A percentile compares a stretch with the other conserved stretches of the same genome.
Evolutionary conservation across 2,113 vertebrate species (phyloP).

Genomic region (Marmota flaviventris): DNA sequence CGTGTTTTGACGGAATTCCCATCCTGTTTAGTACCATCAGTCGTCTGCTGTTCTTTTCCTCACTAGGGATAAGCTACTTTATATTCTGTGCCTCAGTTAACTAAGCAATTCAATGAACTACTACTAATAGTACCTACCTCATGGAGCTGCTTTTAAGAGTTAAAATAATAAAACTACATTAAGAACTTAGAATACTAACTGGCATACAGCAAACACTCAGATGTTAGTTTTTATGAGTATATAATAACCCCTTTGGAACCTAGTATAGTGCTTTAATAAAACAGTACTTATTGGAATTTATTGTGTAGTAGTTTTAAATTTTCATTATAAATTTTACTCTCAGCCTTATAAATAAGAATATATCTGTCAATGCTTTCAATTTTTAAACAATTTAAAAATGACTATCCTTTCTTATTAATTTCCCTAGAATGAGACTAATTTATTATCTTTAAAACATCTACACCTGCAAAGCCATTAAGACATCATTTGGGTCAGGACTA

Average conservation of each 20-base stretch:
- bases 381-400: background rate
- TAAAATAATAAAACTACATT: background rate
- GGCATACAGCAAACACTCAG: background rate
- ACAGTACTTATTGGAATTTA: background rate
- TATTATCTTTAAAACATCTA: background rate
- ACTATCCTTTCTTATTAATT: background rate
- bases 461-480: background rate
- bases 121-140: background rate
- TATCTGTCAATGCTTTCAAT: background rate
- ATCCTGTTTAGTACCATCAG: background rate
- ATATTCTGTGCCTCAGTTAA: conserved; percentile 1
- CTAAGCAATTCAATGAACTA: background rate
- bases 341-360: background rate
- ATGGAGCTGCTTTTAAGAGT: background rate
- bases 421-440: background rate
- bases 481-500: background rate
- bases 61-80: background rate
- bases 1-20: background rate
- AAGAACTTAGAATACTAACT: background rate
- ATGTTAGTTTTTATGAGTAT: background rate
- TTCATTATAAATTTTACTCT: background rate
- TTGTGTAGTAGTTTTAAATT: background rate
- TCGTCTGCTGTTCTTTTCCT: background rate
- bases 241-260: background rate
- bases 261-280: background rate